A percentile compares a stretch with the other conserved stretches of the same genome.
Evolutionary conservation across 2,113 vertebrate genomes (phyloP).

Genomic region (Nematolebias whitei): DNA sequence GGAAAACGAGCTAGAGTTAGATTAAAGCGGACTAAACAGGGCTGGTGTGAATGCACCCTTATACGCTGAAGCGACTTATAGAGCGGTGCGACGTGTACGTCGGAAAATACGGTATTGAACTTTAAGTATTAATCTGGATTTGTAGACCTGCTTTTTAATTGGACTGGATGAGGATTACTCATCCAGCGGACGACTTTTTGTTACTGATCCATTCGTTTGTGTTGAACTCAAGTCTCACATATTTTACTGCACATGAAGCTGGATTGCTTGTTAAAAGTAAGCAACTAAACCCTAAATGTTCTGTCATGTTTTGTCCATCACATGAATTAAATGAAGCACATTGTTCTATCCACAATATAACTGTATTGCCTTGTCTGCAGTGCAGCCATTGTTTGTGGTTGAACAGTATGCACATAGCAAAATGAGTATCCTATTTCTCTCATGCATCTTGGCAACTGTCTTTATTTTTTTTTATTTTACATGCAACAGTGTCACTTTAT

Average conservation of each 20-base stretch:
- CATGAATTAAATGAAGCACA: constrained; percentile 36
- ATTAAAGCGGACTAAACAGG: no score
- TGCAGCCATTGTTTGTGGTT: constrained; percentile 49
- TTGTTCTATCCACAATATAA: constrained; percentile 33
- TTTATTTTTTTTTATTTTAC: constrained; percentile 28
- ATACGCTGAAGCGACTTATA: no score
- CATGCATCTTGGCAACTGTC: constrained; percentile 26
- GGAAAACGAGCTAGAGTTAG: no score
- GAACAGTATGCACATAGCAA: constrained; percentile 36
- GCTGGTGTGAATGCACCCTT: no score
- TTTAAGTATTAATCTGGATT: background rate
- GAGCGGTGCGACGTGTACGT: no score
- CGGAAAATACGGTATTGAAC: no score
- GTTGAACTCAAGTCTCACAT: no score
- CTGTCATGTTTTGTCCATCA: constrained; percentile 17
- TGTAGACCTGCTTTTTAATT: constrained; percentile 7
- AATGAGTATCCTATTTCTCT: constrained; percentile 27
- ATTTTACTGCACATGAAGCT: constrained; percentile 9
- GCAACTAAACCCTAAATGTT: constrained; percentile 17
- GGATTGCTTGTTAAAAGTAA: constrained; percentile 22
- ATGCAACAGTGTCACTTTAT: constrained; percentile 2
- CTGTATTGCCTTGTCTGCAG: constrained; percentile 24
- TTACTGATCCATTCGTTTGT: constrained; percentile 7
- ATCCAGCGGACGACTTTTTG: background rate
- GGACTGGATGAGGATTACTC: background rate